These are phyloP conservation scores for Leuciscus waleckii DNA, from an alignment of 2,797 vertebrate genomes.

Conservation along the genomic window DNA sequence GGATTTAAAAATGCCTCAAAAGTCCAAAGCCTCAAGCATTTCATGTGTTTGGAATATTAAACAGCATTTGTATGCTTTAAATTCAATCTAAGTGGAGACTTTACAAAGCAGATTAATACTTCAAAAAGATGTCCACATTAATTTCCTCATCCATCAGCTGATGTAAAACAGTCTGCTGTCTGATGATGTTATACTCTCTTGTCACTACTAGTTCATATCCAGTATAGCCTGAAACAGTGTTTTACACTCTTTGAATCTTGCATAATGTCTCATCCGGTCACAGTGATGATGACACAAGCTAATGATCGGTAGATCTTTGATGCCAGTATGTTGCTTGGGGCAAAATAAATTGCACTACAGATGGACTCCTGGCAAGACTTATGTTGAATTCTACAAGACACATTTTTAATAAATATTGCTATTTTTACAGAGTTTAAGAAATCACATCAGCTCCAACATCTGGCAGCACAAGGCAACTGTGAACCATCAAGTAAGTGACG, in stretches of 20 bases:
- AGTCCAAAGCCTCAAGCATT: background rate
- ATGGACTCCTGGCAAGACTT: slow-evolving; percentile 15
- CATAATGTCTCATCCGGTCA: slow-evolving; percentile 8
- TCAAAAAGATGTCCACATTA: slow-evolving; percentile 11
- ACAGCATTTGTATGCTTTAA: slow-evolving; percentile 5
- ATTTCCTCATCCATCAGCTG: slow-evolving; percentile 10
- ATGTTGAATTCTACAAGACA: slow-evolving; percentile 10
- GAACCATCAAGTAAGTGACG: slow-evolving; percentile 34
- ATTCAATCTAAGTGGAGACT: slow-evolving; percentile 14
- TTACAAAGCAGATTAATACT: slow-evolving; percentile 20
- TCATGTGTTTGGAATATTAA: slow-evolving; percentile 27
- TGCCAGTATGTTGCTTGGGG: slow-evolving; percentile 28
- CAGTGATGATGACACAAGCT: slow-evolving; percentile 34
- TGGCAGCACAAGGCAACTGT: background rate
- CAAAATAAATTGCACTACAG: slow-evolving; percentile 29
- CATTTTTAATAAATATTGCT: background rate
- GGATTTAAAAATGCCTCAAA: background rate
- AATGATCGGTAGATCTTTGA: slow-evolving; percentile 31
- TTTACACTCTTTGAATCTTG: slow-evolving; percentile 31
- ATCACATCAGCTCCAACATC: slow-evolving; percentile 3
- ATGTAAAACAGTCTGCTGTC: slow-evolving; percentile 26
- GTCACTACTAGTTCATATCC: background rate
- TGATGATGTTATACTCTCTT: background rate
- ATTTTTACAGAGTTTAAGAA: slow-evolving; percentile 25
- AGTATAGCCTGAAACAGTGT: slow-evolving; percentile 14